A percentile compares a stretch with the other conserved stretches of the same genome.
These are phyloP conservation scores for Octodonta nipae DNA, from an alignment of 2,888 invertebrate genomes.

Conservation along the genomic window DNA sequence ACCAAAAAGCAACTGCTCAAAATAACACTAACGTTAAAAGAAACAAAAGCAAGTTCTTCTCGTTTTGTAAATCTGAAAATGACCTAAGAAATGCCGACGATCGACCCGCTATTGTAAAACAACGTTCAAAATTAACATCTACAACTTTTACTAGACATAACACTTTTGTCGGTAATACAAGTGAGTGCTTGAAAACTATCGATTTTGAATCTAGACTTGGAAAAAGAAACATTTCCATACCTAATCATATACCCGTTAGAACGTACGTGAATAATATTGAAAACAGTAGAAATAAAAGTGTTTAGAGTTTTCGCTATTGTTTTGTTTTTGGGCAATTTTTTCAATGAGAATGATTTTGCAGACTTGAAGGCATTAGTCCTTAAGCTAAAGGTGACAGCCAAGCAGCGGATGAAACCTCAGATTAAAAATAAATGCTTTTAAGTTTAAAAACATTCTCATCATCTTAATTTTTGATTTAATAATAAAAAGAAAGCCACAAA, in stretches of 20 bases:
- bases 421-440: too few species aligned
- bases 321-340: too few species aligned
- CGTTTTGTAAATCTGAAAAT: constrained; percentile 21
- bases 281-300: constrained; percentile 13
- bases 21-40: neutral
- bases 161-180: constrained; percentile 15
- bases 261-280: constrained; percentile 23
- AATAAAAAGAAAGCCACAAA: too few species aligned
- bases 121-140: constrained; percentile 18
- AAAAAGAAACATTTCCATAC: constrained; percentile 12
- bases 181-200: constrained; percentile 8
- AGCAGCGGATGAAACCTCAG: too few species aligned
- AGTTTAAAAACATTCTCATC: too few species aligned
- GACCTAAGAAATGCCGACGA: constrained; percentile 16
- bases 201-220: constrained; percentile 11
- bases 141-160: constrained; percentile 13
- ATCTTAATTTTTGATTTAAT: too few species aligned
- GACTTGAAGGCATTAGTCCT: too few species aligned
- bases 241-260: constrained; percentile 22
- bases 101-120: constrained; percentile 17
- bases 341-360: too few species aligned
- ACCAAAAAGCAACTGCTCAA: too few species aligned
- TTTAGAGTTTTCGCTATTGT: too few species aligned
- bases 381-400: too few species aligned
- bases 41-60: constrained; percentile 8